Percentiles rank a stretch among this genome's conserved stretches.
phyloP scores from a whole-genome alignment of 2,888 invertebrate species.

The Protodeltote pygarga region DNA sequence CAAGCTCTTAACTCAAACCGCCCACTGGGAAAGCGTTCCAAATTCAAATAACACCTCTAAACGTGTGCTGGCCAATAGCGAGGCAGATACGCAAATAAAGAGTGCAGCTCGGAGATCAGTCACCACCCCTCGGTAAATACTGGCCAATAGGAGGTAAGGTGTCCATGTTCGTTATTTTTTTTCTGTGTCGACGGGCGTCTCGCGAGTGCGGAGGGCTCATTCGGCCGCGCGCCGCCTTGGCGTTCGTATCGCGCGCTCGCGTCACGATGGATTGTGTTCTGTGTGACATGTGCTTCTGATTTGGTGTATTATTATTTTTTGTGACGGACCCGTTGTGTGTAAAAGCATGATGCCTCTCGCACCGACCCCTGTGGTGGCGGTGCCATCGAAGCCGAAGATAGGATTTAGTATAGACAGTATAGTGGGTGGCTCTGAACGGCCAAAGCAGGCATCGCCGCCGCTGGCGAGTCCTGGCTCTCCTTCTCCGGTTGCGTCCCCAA shows the following conservation, averaged over 20 bases:
- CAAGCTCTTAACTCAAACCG: constrained; percentile 72
- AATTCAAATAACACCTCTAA: constrained; percentile 78
- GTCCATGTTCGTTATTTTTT: constrained; percentile 79
- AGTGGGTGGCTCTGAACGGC: constrained; percentile 89
- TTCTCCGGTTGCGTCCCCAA: constrained; percentile 79
- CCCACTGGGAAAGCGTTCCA: constrained; percentile 79
- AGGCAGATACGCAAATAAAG: constrained; percentile 66
- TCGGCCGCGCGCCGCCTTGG: constrained; percentile 85
- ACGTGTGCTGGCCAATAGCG: constrained; percentile 67
- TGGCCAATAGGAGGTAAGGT: constrained; percentile 71
- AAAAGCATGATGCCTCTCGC: constrained; percentile 97
- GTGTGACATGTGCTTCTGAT: constrained; percentile 83
- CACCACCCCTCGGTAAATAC: constrained; percentile 64
- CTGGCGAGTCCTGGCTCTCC: constrained; percentile 83
- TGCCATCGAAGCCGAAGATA: constrained; percentile 97
- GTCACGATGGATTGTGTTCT: constrained; percentile 83
- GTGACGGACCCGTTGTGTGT: constrained; percentile 78
- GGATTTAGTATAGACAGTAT: constrained; percentile 98
- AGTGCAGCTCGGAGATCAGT: constrained; percentile 61
- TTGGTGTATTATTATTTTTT: constrained; percentile 69
- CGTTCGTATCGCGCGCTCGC: constrained; percentile 82
- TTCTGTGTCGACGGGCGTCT: constrained; percentile 66
- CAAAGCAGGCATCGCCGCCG: constrained; percentile 86
- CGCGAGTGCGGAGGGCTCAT: constrained; percentile 68
- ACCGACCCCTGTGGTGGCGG: constrained; percentile 96